These are phyloP conservation scores for Stenchaetothrips biformis DNA, from an alignment of 2,888 invertebrate species.

Conservation along the genomic window DNA sequence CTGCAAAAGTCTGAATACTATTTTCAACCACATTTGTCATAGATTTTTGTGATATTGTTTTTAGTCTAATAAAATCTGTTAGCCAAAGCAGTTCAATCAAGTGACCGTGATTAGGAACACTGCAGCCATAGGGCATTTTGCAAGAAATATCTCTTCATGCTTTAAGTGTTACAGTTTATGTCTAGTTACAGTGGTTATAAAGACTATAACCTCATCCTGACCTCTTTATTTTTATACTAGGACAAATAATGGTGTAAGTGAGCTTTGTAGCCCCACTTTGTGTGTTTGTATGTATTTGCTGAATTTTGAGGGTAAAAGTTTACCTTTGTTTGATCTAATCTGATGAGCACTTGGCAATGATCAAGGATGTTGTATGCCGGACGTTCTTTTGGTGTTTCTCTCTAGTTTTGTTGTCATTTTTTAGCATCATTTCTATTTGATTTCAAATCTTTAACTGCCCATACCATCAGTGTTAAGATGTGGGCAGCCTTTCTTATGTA, in stretches of 20 bases:
- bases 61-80: background rate
- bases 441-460: background rate
- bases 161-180: background rate
- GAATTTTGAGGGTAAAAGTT: too few relatives aligned
- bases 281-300: too few relatives aligned
- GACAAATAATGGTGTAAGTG: background rate
- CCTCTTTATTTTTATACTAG: constrained; percentile 9
- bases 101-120: background rate
- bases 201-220: too few relatives aligned
- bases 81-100: constrained; percentile 1
- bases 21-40: background rate
- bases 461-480: background rate
- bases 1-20: background rate
- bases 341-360: too few relatives aligned
- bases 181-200: background rate
- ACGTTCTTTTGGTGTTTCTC: too few relatives aligned
- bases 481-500: background rate
- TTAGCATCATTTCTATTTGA: background rate
- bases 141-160: background rate
- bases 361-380: too few relatives aligned
- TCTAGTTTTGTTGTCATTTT: too few relatives aligned
- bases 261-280: background rate
- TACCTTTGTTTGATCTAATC: too few relatives aligned
- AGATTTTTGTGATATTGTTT: constrained; percentile 19
- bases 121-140: background rate